phyloP scores from a whole-genome alignment of 2,797 vertebrate genomes.

The Centropyge bicolor region DNA sequence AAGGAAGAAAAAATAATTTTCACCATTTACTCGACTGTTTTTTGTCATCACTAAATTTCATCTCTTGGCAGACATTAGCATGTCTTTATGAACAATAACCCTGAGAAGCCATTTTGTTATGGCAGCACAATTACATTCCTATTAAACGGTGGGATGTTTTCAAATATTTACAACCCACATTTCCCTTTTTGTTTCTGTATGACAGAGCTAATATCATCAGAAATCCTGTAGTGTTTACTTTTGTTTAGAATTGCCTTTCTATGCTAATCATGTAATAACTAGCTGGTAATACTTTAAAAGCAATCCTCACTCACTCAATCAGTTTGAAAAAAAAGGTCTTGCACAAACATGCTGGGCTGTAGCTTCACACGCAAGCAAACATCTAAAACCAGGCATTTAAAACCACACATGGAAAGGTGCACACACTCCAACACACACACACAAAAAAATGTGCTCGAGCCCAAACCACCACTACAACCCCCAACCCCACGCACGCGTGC shows the following conservation, averaged over 20 bases:
- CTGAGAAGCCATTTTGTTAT: constrained; percentile 34
- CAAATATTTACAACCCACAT: constrained; percentile 50
- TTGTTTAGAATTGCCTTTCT: constrained; percentile 51
- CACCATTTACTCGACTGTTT: constrained; percentile 6
- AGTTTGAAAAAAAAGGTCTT: constrained; percentile 38
- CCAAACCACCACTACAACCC: constrained; percentile 68
- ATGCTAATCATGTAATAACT: constrained; percentile 61
- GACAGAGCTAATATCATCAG: constrained; percentile 41
- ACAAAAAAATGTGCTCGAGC: constrained; percentile 64
- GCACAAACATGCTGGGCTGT: constrained; percentile 62
- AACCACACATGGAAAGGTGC: constrained; percentile 66
- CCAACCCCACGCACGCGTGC: constrained; percentile 46
- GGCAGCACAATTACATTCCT: constrained; percentile 34
- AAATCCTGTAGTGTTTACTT: constrained; percentile 55
- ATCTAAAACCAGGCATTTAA: constrained; percentile 68
- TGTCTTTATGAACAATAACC: constrained; percentile 26
- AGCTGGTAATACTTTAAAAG: constrained; percentile 55
- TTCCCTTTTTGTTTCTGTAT: constrained; percentile 41
- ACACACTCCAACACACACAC: constrained; percentile 42
- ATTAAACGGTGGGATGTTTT: constrained; percentile 48
- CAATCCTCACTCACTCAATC: constrained; percentile 49
- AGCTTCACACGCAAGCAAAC: constrained; percentile 74
- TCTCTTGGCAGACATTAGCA: constrained; percentile 19
- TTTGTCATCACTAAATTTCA: constrained; percentile 16
- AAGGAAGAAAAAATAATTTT: constrained; percentile 4